These are phyloP conservation scores for Sebastes fasciatus DNA, from an alignment of 2,113 vertebrate species.

Conservation along the genomic window DNA sequence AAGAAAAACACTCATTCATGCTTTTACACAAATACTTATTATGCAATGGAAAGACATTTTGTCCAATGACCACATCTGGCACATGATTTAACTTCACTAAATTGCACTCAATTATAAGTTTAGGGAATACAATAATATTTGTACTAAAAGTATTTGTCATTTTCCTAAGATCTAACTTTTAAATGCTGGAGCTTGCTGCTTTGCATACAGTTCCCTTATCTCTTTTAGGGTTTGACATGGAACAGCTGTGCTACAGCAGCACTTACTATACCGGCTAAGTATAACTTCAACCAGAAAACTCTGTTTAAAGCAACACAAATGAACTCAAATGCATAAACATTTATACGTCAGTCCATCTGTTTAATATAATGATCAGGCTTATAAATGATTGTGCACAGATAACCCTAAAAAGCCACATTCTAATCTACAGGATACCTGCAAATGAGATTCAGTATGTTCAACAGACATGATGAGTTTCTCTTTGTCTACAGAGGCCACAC, in stretches of 20 bases:
- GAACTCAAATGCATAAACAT: background rate
- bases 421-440: background rate
- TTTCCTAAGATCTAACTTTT: background rate
- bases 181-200: slow-evolving; percentile 20
- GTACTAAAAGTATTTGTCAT: background rate
- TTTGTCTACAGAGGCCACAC: background rate
- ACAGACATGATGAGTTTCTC: background rate
- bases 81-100: background rate
- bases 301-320: background rate
- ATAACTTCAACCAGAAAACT: background rate
- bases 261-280: background rate
- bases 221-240: slow-evolving; percentile 9
- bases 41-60: background rate
- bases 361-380: background rate
- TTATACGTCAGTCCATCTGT: background rate
- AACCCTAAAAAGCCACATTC: background rate
- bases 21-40: background rate
- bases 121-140: background rate
- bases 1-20: slow-evolving; percentile 4
- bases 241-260: slow-evolving; percentile 37
- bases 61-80: background rate
- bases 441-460: background rate
- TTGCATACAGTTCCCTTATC: slow-evolving; percentile 63
- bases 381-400: background rate
- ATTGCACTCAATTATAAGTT: background rate